Conservation (phyloP, 2,888 invertebrate species). For the Lasioglossum oenotherae region DNA sequence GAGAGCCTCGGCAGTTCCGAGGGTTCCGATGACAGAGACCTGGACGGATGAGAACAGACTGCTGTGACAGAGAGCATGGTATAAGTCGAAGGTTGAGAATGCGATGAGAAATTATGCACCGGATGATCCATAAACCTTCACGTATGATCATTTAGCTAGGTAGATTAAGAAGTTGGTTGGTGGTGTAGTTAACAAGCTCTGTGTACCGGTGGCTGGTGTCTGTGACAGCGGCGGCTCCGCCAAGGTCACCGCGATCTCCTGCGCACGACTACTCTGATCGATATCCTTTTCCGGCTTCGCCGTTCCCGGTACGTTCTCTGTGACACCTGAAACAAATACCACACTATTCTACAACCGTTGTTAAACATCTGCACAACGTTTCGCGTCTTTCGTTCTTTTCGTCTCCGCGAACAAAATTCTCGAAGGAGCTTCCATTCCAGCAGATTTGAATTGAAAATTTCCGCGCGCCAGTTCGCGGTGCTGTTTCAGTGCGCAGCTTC, state of each 20-base stretch:
- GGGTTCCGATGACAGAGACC: constrained; percentile 17
- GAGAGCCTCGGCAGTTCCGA: constrained; percentile 5
- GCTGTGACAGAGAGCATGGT: constrained; percentile 8
- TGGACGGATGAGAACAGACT: constrained; percentile 3
- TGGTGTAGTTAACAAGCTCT: constrained; percentile 57
- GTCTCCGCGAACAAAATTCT: background rate
- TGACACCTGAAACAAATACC: constrained; percentile 49
- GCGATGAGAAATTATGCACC: constrained; percentile 55
- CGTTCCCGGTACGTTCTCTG: constrained; percentile 31
- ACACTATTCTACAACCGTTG: background rate
- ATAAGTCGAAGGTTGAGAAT: constrained; percentile 46
- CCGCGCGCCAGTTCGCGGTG: background rate
- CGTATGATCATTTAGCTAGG: constrained; percentile 58
- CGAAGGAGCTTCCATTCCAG: background rate
- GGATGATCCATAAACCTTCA: constrained; percentile 44
- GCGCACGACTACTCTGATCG: constrained; percentile 80
- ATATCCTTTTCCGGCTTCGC: constrained; percentile 33
- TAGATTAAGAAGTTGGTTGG: constrained; percentile 63
- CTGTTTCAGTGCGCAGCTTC: background rate
- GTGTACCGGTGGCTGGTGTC: constrained; percentile 72
- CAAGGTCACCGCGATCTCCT: constrained; percentile 79
- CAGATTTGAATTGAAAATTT: background rate
- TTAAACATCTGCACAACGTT: background rate
- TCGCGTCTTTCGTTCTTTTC: background rate
- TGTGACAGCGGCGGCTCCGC: constrained; percentile 76